Conservation (phyloP, 2,797 vertebrate genomes). For the Sebastes diaconus region DNA sequence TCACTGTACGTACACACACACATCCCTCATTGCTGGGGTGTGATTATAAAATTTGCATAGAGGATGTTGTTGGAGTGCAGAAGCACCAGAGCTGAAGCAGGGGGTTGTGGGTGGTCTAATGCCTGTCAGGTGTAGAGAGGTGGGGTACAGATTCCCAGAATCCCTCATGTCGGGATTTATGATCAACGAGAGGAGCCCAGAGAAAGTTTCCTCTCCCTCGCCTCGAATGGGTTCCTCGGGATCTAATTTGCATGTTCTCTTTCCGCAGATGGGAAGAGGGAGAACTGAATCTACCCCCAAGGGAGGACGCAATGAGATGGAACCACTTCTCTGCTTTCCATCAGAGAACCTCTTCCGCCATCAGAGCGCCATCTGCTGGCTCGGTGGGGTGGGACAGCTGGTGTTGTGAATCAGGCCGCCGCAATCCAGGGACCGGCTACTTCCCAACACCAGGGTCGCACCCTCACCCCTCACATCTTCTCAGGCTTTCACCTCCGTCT, state of each 20-base stretch:
- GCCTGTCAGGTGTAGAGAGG: conserved; percentile 70
- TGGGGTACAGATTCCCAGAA: conserved; percentile 59
- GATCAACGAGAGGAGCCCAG: conserved; percentile 52
- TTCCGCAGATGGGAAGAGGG: conserved; percentile 56
- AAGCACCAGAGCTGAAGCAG: conserved; percentile 36
- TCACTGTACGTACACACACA: conserved; percentile 67
- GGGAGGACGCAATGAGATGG: conserved; percentile 63
- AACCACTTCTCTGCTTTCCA: conserved; percentile 53
- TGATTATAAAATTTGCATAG: conserved; percentile 81
- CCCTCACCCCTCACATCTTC: conserved; percentile 68
- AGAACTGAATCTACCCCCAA: conserved; percentile 48
- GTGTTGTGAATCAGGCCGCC: conserved; percentile 99
- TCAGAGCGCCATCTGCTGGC: conserved; percentile 69
- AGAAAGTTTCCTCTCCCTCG: conserved; percentile 52
- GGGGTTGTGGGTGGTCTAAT: conserved; percentile 65
- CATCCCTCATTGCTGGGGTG: conserved; percentile 56
- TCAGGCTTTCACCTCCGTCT: not conserved
- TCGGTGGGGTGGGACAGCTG: conserved; percentile 92
- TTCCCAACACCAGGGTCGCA: conserved; percentile 98
- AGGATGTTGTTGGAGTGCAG: conserved; percentile 59
- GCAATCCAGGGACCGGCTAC: conserved; percentile 91
- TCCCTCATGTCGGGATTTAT: conserved; percentile 50
- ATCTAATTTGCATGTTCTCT: conserved; percentile 70
- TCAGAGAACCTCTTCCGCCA: conserved; percentile 14
- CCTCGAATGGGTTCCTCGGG: conserved; percentile 38